Evolutionary conservation across 2,113 vertebrate genomes (phyloP).

Genomic region (Phrynosoma blainvillii): DNA sequence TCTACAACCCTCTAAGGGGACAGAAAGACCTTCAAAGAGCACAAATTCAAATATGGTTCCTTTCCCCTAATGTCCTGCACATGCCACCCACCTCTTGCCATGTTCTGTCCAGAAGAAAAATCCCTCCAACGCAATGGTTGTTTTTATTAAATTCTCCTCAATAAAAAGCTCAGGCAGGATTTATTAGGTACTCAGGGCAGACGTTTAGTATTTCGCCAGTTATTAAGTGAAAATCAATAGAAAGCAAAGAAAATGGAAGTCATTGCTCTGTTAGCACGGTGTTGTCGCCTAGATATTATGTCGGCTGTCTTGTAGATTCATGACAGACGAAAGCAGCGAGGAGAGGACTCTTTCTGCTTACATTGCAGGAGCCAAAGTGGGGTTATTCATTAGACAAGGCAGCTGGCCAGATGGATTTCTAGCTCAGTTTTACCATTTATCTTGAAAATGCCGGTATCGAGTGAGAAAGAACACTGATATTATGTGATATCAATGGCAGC

Average conservation of each 20-base stretch:
- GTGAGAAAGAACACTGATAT: conserved; percentile 99
- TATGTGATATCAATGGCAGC: conserved; percentile 99
- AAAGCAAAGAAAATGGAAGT: conserved; percentile 99
- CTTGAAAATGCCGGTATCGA: conserved; percentile 94
- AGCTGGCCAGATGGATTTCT: conserved; percentile 99
- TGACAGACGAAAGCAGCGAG: conserved; percentile 90
- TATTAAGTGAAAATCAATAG: conserved; percentile 99
- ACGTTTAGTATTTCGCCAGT: conserved; percentile 99
- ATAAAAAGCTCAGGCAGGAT: conserved; percentile 99
- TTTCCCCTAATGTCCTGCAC: conserved; percentile 6
- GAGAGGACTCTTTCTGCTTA: conserved; percentile 99
- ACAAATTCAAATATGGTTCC: conserved; percentile 63
- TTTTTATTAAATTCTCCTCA: conserved; percentile 99
- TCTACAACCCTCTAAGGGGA: not conserved
- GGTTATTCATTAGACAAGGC: conserved; percentile 99
- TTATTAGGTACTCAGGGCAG: conserved; percentile 99
- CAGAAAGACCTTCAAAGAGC: conserved; percentile 11
- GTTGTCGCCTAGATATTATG: conserved; percentile 99
- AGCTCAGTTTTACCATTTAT: conserved; percentile 99
- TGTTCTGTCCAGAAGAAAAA: conserved; percentile 93
- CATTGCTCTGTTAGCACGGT: conserved; percentile 92
- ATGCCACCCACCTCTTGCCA: conserved; percentile 66
- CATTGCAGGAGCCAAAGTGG: conserved; percentile 99
- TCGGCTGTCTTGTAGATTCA: conserved; percentile 99
- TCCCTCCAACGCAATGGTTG: conserved; percentile 91